These are phyloP conservation scores for Nyctereutes procyonoides DNA, from an alignment of 2,113 vertebrate genomes.

Conservation along the genomic window DNA sequence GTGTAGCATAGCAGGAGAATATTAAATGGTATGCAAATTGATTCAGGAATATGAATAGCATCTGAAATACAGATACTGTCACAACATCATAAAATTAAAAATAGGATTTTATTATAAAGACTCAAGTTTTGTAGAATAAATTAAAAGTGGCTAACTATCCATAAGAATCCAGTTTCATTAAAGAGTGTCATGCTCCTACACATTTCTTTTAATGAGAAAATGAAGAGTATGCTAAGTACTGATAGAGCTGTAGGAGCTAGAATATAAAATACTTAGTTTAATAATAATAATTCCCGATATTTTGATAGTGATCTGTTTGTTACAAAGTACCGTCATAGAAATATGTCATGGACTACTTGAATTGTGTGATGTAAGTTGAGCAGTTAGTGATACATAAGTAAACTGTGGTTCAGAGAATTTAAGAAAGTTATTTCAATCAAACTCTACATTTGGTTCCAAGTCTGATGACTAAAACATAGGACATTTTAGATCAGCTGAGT, in stretches of 20 bases:
- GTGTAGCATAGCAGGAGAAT: constrained; percentile 60
- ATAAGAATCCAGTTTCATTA: neutral
- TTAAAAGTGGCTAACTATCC: constrained; percentile 18
- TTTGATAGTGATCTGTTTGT: neutral
- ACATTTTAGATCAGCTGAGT: neutral
- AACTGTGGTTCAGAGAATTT: neutral
- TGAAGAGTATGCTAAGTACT: neutral
- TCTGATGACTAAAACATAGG: neutral
- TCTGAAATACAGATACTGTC: constrained; percentile 63
- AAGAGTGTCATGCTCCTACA: neutral
- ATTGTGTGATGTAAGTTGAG: neutral
- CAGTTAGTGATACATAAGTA: neutral
- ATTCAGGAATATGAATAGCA: constrained; percentile 73
- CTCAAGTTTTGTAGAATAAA: constrained; percentile 40
- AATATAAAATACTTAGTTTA: constrained; percentile 22
- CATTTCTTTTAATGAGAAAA: neutral
- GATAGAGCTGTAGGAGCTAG: neutral
- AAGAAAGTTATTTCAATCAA: neutral
- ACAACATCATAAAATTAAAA: constrained; percentile 66
- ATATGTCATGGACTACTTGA: neutral
- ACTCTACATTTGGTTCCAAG: neutral
- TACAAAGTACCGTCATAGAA: neutral
- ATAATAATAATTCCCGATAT: neutral
- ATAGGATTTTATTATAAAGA: constrained; percentile 56
- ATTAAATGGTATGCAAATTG: constrained; percentile 75